These are phyloP conservation scores for Autographa gamma DNA, from an alignment of 2,888 invertebrate species.

Conservation along the genomic window DNA sequence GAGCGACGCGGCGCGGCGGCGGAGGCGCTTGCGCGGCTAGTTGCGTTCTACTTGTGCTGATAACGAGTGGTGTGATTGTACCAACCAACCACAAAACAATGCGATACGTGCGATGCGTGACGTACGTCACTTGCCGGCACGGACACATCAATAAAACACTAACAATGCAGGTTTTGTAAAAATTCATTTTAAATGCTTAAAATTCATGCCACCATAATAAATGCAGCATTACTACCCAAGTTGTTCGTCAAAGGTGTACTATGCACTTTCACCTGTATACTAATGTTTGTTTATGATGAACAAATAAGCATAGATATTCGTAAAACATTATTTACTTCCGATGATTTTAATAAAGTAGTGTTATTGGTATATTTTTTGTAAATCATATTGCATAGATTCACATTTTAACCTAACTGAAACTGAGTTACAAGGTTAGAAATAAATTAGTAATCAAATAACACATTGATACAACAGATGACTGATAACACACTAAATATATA, in stretches of 20 bases:
- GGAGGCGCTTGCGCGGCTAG: no score
- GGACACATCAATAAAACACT: background rate
- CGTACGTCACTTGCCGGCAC: background rate
- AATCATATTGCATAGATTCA: no score
- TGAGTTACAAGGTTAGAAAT: no score
- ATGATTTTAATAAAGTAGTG: no score
- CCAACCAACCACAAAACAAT: conserved; percentile 7
- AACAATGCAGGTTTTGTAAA: background rate
- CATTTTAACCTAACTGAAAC: no score
- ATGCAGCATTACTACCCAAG: background rate
- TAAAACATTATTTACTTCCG: no score
- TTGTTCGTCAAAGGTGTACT: background rate
- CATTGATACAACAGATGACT: no score
- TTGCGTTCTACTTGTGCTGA: conserved; percentile 6
- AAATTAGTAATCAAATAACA: no score
- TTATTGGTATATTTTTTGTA: no score
- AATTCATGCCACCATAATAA: background rate
- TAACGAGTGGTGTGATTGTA: conserved; percentile 22
- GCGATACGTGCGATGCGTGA: background rate
- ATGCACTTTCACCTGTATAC: background rate
- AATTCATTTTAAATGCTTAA: background rate
- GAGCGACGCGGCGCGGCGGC: background rate
- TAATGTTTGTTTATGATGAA: no score
- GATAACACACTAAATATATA: no score
- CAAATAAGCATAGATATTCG: no score